Evolutionary conservation across 1,140 invertebrate genomes (phyloP).

Genomic region (Tetramorium simillimum): DNA sequence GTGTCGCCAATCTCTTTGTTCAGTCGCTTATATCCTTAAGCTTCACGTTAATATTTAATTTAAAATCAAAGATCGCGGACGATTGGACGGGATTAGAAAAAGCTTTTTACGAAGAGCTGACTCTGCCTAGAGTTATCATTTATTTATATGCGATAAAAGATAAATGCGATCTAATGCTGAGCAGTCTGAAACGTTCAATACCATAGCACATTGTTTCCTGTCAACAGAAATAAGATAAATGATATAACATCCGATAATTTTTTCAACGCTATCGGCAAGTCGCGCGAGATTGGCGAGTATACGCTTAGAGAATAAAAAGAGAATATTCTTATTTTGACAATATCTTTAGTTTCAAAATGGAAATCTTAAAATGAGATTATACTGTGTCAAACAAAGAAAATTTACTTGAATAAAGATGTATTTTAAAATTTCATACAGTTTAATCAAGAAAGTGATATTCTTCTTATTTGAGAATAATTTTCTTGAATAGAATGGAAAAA

Average conservation of each 20-base stretch:
- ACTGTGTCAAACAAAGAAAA: too few species aligned
- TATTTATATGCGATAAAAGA: slow-evolving; percentile 3
- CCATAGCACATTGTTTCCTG: not conserved
- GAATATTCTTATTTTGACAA: too few species aligned
- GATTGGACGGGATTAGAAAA: not conserved
- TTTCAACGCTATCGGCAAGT: not conserved
- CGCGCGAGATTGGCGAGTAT: not conserved
- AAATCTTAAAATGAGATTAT: too few species aligned
- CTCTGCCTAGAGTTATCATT: not conserved
- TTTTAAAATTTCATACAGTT: too few species aligned
- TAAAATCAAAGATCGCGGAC: not conserved
- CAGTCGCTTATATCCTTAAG: not conserved
- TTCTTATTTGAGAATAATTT: too few species aligned
- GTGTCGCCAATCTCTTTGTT: not conserved
- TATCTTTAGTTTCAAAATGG: too few species aligned
- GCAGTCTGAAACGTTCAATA: not conserved
- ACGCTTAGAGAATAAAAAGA: too few species aligned
- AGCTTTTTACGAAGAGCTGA: too few species aligned
- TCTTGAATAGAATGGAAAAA: too few species aligned
- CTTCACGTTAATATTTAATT: not conserved
- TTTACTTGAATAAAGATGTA: too few species aligned
- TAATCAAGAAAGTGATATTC: too few species aligned
- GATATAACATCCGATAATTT: not conserved
- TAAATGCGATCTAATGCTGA: slow-evolving; percentile 6
- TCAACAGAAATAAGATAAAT: not conserved